Evolutionary conservation across 2,888 invertebrate genomes (phyloP), one percentile per base, ranked within the genome.

Genomic region (Tipula confusa): DNA sequence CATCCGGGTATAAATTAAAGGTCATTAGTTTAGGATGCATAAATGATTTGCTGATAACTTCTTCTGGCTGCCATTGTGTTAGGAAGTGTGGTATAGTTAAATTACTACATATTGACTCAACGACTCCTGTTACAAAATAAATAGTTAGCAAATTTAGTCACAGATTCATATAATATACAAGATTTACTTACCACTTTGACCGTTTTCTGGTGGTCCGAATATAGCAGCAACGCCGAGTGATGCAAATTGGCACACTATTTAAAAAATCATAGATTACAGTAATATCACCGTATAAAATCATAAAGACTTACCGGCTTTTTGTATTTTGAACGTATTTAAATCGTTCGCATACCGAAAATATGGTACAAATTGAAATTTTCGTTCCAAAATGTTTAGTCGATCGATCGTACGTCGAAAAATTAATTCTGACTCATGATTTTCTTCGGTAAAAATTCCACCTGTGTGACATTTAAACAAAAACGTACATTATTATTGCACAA

Each of bases 1-100:
- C 91, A 86, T 94, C 91, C 0, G 96, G 96, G 88, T 93, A 93
- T 64, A 95, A 90, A 87, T 95, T 95, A 43, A 95, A 89, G 4
- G 93, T 91, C 88, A 92, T 92, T 79, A 90, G 90, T 84, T 84
- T 84, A 11, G 83, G 82, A 0, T 33, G 43, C 5, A 15, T 1
- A 5, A 31, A 24, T 18, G 33, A 11, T 82, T 33, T 31, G 31
- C 15, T 36, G n/a, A 29, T 36, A n/a, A 87, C 86, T 31, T 88
- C 86, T 79, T 89, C 87, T 85, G 90, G 83, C 18, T 92, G 91
- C 92, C 92, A 93, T 84, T 92, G 90, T 15, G 92, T 92, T 84
- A 93, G 91, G 28, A 93, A 89, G 86, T 93, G 92, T 0, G 93
- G 93, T 86, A 94, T 91, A 85, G 93, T 92, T 87, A 93, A 89